Conservation (phyloP, 2,888 invertebrate species). For the Thecocarcelia acutangulata region DNA sequence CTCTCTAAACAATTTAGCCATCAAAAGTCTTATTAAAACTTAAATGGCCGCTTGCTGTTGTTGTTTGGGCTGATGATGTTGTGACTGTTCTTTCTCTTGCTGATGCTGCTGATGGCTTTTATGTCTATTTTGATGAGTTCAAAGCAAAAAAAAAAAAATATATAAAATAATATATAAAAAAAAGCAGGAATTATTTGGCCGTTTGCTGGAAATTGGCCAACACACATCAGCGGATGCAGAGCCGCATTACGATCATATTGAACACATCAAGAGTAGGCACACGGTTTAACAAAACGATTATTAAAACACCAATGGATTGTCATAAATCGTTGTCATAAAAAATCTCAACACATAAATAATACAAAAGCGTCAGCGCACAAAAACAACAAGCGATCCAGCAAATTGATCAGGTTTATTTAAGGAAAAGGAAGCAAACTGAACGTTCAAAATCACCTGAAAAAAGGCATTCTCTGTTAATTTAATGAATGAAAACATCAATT, state of each 20-base stretch:
- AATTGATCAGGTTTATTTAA: constrained; percentile 51
- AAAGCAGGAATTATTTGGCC: constrained; percentile 14
- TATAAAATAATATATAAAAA: background rate
- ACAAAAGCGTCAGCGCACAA: constrained; percentile 14
- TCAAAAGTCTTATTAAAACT: constrained; percentile 63
- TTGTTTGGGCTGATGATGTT: background rate
- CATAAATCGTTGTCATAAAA: constrained; percentile 67
- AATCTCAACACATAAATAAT: constrained; percentile 63
- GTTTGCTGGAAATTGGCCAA: constrained; percentile 49
- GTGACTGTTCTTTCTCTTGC: background rate
- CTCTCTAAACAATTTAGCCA: constrained; percentile 62
- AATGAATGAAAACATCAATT: constrained; percentile 60
- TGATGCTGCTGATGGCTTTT: constrained; percentile 19
- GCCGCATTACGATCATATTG: constrained; percentile 58
- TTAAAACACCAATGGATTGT: constrained; percentile 62
- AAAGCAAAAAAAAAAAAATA: background rate
- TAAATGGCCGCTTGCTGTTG: constrained; percentile 42
- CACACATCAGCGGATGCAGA: constrained; percentile 58
- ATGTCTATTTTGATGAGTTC: constrained; percentile 31
- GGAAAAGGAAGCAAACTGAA: constrained; percentile 4
- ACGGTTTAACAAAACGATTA: constrained; percentile 50
- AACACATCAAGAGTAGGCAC: constrained; percentile 4
- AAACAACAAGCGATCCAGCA: constrained; percentile 16
- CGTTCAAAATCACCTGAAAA: background rate
- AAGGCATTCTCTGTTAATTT: background rate